Evolutionary conservation across 2,797 vertebrate species (phyloP).

Genomic region (Esox lucius): DNA sequence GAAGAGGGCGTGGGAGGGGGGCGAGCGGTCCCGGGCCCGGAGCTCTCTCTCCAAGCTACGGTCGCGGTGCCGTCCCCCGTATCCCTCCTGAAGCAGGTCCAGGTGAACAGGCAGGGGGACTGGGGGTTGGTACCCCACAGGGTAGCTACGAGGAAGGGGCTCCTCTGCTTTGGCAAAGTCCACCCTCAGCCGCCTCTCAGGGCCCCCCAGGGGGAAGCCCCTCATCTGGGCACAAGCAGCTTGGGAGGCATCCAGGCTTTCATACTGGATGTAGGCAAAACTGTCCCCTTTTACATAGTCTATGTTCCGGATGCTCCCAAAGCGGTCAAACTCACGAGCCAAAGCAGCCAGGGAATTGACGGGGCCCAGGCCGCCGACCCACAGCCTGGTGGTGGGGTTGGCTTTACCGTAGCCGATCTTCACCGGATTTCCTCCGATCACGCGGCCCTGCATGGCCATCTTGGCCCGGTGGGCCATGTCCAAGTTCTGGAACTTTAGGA

Average conservation of each 20-base stretch:
- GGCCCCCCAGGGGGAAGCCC: slow-evolving; percentile 89
- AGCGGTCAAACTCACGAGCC: slow-evolving; percentile 94
- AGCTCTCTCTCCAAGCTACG: slow-evolving; percentile 89
- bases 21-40: slow-evolving; percentile 81
- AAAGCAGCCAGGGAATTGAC: slow-evolving; percentile 89
- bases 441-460: slow-evolving; percentile 93
- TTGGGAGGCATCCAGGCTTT: slow-evolving; percentile 93
- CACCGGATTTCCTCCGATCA: slow-evolving; percentile 90
- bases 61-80: slow-evolving; percentile 82
- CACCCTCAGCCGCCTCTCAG: slow-evolving; percentile 88
- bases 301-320: slow-evolving; percentile 94
- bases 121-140: slow-evolving; percentile 84
- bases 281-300: slow-evolving; percentile 96
- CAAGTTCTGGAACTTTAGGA: slow-evolving; percentile 97
- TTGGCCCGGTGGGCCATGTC: slow-evolving; percentile 98
- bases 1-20: slow-evolving; percentile 80
- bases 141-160: slow-evolving; percentile 78
- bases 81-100: slow-evolving; percentile 85
- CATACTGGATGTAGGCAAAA: slow-evolving; percentile 97
- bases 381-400: slow-evolving; percentile 93
- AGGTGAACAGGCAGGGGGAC: slow-evolving; percentile 78
- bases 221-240: slow-evolving; percentile 96
- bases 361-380: slow-evolving; percentile 93
- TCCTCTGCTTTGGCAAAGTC: slow-evolving; percentile 98
- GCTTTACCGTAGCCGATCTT: slow-evolving; percentile 97